Evolutionary conservation across 1,140 invertebrate species (phyloP), one percentile per base, ranked within the genome.

Genomic region (Andricus grossulariae): DNA sequence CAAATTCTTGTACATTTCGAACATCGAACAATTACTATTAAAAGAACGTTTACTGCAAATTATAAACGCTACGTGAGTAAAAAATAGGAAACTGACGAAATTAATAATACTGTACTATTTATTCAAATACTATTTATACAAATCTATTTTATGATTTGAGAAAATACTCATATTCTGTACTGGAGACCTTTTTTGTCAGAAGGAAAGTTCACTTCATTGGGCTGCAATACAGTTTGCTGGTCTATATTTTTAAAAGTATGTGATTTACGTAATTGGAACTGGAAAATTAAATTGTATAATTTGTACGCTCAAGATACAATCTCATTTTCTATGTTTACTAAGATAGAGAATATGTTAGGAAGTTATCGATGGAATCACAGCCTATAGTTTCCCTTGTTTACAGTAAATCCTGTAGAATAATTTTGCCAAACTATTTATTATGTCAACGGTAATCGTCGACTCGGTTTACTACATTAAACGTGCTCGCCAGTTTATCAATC

Each of bases 361-460:
- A 54, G 52, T 54, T 54, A 18, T 6, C 19, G 60, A 57, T 25
- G 55, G 25, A 57, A 57, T 57, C 21, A 21, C 19, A 57, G 10
- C 16, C 19, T 21, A 21, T 57, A 39, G 60, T 66, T 66, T 39
- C 25, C 13, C 25, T 8, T 25, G n/a, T 55, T 19, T 45, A 11
- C 39, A 10, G 39, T 8, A 18, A 16, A 77, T 80, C 75, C 79
- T 66, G 72, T 71, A 80, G 55, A 74, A 83, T 81, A 71, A 81
- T 83, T 83, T 75, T 60, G 73, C 54, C 66, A 78, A 72, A 75
- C 79, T 80, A 78, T 82, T 80, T 82, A 80, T 78, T 18, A 78
- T 75, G 18, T 74, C 78, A 80, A 80, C 77, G 75, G 52, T 57
- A 57, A 32, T 57, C 25, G 55, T 57, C 55, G 11, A 57, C 55